Evolutionary conservation across 2,113 vertebrate species (phyloP).

Genomic region (Nymphicus hollandicus): DNA sequence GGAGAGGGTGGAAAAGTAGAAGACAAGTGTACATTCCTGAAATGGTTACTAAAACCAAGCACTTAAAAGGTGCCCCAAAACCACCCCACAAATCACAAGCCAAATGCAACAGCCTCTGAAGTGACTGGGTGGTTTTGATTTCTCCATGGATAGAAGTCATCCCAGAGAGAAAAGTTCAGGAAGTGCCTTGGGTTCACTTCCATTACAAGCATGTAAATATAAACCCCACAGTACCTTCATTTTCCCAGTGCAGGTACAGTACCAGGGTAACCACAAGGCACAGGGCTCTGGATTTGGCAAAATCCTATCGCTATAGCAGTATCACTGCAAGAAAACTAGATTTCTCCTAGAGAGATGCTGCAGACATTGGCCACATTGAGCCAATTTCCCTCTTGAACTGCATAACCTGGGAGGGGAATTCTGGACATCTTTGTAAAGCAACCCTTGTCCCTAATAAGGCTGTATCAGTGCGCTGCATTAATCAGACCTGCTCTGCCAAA

Average conservation of each 20-base stretch:
- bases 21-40: neutral
- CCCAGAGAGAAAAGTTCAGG: neutral
- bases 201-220: neutral
- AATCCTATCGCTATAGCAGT: neutral
- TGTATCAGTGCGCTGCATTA: neutral
- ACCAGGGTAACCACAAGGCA: neutral
- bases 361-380: neutral
- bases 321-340: neutral
- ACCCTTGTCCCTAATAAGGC: neutral
- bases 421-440: neutral
- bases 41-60: neutral
- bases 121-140: neutral
- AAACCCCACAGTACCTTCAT: neutral
- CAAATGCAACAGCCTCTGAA: neutral
- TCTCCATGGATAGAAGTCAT: neutral
- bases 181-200: neutral
- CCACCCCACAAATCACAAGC: neutral
- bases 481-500: neutral
- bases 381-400: neutral
- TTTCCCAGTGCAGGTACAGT: neutral
- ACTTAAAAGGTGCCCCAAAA: rapidly evolving
- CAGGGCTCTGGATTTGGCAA: neutral
- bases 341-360: neutral
- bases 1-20: neutral
- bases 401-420: neutral